Percentiles rank a stretch among this genome's conserved stretches.
Evolutionary conservation across 2,113 vertebrate genomes (phyloP).

Genomic region (Proterorhinus semilunaris): DNA sequence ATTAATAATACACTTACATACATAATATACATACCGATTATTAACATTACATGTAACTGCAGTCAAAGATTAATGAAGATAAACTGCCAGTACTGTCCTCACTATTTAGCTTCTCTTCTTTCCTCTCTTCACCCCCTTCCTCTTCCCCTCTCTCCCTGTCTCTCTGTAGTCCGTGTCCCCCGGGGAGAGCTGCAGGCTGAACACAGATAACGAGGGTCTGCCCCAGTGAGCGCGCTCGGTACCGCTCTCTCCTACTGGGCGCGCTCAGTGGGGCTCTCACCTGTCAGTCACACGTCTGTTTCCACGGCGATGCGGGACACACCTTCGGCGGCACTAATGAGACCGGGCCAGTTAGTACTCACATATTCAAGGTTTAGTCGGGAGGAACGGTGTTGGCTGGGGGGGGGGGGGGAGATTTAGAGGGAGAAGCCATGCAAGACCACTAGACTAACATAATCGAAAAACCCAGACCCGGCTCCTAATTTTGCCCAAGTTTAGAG

Average conservation of each 20-base stretch:
- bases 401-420: background rate
- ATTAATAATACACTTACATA: no score
- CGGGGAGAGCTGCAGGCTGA: constrained; percentile 1
- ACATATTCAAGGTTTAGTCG: background rate
- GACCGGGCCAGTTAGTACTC: background rate
- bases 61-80: no score
- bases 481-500: no score
- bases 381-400: background rate
- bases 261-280: constrained; percentile 8
- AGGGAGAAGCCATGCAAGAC: background rate
- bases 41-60: no score
- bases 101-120: background rate
- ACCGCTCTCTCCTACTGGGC: constrained; percentile 4
- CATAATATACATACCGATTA: no score
- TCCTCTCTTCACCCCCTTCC: background rate
- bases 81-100: no score
- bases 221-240: constrained; percentile 8
- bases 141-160: background rate
- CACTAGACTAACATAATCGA: background rate
- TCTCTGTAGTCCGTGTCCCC: background rate
- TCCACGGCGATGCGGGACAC: constrained; percentile 8
- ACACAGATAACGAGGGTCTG: constrained; percentile 10
- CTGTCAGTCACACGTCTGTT: constrained; percentile 9
- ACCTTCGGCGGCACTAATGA: constrained; percentile 9
- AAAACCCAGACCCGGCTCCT: no score